A percentile compares a stretch with the other conserved stretches of the same genome.
phyloP scores from a whole-genome alignment of 2,113 vertebrate genomes.

The Muntiacus muntjak region DNA sequence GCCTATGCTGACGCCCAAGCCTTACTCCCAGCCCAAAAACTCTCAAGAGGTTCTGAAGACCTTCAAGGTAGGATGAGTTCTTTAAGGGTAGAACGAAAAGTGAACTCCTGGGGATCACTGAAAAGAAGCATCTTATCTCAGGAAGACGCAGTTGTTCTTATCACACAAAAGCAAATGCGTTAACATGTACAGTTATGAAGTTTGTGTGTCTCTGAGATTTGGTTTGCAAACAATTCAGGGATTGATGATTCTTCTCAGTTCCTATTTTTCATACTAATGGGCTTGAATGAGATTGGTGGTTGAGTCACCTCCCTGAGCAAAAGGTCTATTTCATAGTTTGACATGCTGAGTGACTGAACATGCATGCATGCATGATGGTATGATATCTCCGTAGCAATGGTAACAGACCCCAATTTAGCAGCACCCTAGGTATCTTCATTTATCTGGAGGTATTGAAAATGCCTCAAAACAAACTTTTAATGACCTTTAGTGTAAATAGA shows the following conservation, averaged over 20 bases:
- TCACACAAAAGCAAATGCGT: neutral
- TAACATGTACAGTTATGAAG: neutral
- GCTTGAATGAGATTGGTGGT: neutral
- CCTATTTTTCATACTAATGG: neutral
- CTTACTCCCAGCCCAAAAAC: conserved; percentile 87
- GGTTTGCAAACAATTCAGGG: neutral
- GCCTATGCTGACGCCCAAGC: conserved; percentile 91
- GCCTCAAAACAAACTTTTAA: neutral
- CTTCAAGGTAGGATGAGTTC: conserved; percentile 85
- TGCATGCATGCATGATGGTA: neutral
- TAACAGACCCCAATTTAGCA: neutral
- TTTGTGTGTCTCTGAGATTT: neutral
- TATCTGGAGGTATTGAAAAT: neutral
- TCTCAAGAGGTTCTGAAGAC: conserved; percentile 83
- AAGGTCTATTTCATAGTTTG: neutral
- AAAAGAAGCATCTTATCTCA: neutral
- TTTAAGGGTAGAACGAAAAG: neutral
- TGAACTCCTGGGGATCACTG: neutral
- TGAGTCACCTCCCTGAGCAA: neutral
- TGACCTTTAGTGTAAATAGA: neutral
- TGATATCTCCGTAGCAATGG: neutral
- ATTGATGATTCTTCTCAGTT: neutral
- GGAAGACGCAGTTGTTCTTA: neutral
- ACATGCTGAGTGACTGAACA: neutral
- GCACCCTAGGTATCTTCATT: neutral